phyloP scores from a whole-genome alignment of 2,113 vertebrate genomes.

The Gymnarchus niloticus region DNA sequence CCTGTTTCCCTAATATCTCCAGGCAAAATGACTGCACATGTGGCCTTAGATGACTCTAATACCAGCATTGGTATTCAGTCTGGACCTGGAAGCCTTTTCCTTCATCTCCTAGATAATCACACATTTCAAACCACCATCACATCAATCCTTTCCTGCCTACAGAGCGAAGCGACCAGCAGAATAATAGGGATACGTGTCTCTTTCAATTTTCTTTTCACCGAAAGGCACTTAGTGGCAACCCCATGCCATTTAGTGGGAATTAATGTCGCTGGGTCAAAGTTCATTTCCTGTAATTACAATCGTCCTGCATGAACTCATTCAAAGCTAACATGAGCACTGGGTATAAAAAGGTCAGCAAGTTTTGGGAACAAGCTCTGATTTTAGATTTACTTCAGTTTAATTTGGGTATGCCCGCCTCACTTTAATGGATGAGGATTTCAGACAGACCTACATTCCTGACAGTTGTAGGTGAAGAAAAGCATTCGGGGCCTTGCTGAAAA shows the following conservation, averaged over 20 bases:
- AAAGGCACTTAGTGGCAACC: slow-evolving; percentile 37
- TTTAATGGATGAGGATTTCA: background rate
- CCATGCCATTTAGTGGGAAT: slow-evolving; percentile 30
- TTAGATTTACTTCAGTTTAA: background rate
- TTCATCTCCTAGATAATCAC: background rate
- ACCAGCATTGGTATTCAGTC: background rate
- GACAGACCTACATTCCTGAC: background rate
- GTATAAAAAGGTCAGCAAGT: slow-evolving; percentile 16
- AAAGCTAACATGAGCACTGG: slow-evolving; percentile 34
- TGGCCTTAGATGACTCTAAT: background rate
- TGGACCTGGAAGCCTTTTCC: background rate
- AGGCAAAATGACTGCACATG: background rate
- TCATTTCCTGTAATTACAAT: slow-evolving; percentile 52
- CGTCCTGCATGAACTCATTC: slow-evolving; percentile 48
- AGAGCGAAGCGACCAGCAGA: slow-evolving; percentile 7
- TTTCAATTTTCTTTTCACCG: slow-evolving; percentile 28
- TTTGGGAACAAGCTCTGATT: background rate
- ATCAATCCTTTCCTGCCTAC: slow-evolving; percentile 3
- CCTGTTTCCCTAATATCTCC: background rate
- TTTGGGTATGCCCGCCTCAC: background rate
- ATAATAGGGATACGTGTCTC: slow-evolving; percentile 28
- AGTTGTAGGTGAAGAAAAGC: background rate
- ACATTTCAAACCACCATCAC: background rate
- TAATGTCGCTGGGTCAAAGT: slow-evolving; percentile 51
- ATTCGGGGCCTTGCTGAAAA: background rate